Conservation (phyloP, 1,140 invertebrate genomes). For the Drosophila equinoxialis region DNA sequence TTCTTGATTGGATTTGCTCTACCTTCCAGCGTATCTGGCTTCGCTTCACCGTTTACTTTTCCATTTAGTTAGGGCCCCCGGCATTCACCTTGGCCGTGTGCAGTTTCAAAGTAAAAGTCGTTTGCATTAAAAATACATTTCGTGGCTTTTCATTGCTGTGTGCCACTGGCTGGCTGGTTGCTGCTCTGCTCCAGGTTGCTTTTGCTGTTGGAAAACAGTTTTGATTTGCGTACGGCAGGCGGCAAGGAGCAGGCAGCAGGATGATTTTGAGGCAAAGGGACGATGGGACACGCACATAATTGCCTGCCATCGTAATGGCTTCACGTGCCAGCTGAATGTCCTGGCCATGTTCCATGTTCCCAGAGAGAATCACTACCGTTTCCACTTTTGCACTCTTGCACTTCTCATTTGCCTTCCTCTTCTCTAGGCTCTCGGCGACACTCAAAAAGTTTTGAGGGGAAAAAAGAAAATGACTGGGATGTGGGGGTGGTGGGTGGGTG, state of each 20-base stretch:
- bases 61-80: constrained; percentile 41
- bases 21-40: background rate
- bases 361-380: constrained; percentile 7
- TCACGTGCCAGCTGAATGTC: constrained; percentile 59
- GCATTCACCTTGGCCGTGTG: constrained; percentile 72
- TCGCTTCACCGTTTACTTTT: constrained; percentile 9
- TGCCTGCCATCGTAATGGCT: constrained; percentile 75
- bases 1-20: background rate
- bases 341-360: constrained; percentile 24
- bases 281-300: constrained; percentile 70
- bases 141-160: constrained; percentile 56
- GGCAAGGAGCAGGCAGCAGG: constrained; percentile 3
- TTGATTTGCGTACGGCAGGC: constrained; percentile 50
- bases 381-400: background rate
- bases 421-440: background rate
- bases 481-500: background rate
- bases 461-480: constrained; percentile 17
- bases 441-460: constrained; percentile 1
- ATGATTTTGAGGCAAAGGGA: constrained; percentile 8
- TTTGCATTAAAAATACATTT: constrained; percentile 77
- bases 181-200: constrained; percentile 32
- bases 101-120: constrained; percentile 59
- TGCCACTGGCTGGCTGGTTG: constrained; percentile 16
- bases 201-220: constrained; percentile 29
- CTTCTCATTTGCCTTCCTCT: too few relatives aligned